Conservation (phyloP, 2,888 invertebrate species). For the Sminthurinus aureus region DNA sequence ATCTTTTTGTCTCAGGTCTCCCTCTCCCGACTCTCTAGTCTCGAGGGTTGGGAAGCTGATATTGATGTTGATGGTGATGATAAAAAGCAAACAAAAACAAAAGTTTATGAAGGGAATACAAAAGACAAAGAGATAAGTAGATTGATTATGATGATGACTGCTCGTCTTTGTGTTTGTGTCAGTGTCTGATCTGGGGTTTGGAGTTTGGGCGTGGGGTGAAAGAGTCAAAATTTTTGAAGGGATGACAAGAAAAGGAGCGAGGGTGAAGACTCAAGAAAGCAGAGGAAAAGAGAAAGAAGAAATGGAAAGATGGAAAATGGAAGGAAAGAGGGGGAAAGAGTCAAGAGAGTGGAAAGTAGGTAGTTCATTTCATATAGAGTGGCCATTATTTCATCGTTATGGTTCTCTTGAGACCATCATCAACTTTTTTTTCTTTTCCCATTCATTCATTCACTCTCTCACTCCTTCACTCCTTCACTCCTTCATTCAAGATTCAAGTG, state of each 20-base stretch:
- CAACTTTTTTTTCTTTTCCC: constrained; percentile 19
- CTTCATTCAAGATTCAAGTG: background rate
- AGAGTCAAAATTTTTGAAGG: background rate
- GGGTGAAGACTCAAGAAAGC: background rate
- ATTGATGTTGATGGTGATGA: no score
- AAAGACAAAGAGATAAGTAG: background rate
- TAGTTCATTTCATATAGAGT: constrained; percentile 42
- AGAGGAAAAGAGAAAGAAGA: background rate
- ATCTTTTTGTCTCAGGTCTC: no score
- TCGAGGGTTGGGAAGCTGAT: no score
- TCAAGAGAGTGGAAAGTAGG: background rate
- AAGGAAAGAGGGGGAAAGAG: background rate
- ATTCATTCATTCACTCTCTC: background rate
- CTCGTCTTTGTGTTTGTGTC: background rate
- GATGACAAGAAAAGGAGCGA: background rate
- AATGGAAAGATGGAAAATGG: background rate
- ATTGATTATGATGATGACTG: background rate
- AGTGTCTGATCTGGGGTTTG: no score
- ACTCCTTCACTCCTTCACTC: background rate
- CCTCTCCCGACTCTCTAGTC: no score
- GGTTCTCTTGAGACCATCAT: constrained; percentile 58
- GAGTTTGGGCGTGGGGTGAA: background rate
- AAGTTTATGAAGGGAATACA: background rate
- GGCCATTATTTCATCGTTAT: constrained; percentile 58
- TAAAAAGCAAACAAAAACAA: no score